A percentile compares a stretch with the other conserved stretches of the same genome.
Evolutionary conservation across 2,888 invertebrate species (phyloP).

Genomic region (Bellardia bayeri): DNA sequence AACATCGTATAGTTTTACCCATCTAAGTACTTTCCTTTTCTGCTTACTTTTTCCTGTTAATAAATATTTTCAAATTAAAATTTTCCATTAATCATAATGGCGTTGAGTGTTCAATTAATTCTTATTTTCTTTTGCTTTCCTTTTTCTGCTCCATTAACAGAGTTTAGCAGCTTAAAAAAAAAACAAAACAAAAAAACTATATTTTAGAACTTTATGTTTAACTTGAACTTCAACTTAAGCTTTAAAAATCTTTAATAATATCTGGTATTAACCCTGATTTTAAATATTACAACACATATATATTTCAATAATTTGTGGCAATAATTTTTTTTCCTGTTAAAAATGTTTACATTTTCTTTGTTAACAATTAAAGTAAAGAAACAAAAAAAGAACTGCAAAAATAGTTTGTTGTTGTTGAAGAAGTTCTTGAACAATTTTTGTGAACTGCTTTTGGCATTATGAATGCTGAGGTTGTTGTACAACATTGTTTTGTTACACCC

Average conservation of each 20-base stretch:
- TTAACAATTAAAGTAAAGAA: not conserved
- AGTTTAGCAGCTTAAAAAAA: not conserved
- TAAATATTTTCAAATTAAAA: not conserved
- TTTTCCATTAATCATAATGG: slow-evolving; percentile 14
- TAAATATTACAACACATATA: not conserved
- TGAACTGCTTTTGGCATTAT: slow-evolving; percentile 59
- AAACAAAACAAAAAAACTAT: not conserved
- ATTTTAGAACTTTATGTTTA: not conserved
- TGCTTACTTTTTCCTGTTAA: not conserved
- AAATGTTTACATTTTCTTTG: slow-evolving; percentile 9
- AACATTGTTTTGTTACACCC: slow-evolving; percentile 67
- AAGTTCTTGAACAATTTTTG: slow-evolving; percentile 33
- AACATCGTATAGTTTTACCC: no score
- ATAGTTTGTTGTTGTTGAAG: not conserved
- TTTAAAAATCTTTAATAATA: slow-evolving; percentile 28
- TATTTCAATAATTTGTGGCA: slow-evolving; percentile 39
- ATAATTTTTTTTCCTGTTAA: not conserved
- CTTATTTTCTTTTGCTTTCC: not conserved
- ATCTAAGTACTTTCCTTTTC: not conserved
- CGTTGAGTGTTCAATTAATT: slow-evolving; percentile 24
- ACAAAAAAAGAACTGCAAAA: not conserved
- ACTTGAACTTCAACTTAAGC: not conserved
- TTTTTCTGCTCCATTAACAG: slow-evolving; percentile 11
- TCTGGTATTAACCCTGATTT: slow-evolving; percentile 20
- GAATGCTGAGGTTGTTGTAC: slow-evolving; percentile 58